Percentiles rank a stretch among this genome's conserved stretches.
phyloP scores from a whole-genome alignment of 2,113 vertebrate species.

The Herpailurus yagouaroundi region DNA sequence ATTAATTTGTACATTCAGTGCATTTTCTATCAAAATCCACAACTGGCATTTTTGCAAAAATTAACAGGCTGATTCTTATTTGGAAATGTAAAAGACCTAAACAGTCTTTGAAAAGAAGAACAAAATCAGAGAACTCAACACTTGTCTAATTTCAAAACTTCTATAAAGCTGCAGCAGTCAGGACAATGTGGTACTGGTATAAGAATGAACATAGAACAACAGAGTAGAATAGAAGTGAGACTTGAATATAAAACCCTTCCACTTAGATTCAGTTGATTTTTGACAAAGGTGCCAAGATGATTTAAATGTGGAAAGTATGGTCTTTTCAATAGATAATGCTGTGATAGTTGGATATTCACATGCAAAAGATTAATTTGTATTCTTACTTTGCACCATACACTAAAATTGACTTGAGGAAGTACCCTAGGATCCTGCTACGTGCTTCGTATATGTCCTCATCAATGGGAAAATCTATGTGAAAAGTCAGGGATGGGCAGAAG shows the following conservation, averaged over 20 bases:
- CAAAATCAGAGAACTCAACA: not conserved
- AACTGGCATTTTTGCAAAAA: not conserved
- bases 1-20: not conserved
- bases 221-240: not conserved
- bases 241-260: not conserved
- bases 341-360: not conserved
- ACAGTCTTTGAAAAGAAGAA: not conserved
- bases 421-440: not conserved
- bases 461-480: not conserved
- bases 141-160: not conserved
- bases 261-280: not conserved
- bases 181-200: not conserved
- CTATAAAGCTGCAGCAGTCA: not conserved
- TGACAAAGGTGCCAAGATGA: not conserved
- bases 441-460: not conserved
- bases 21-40: not conserved
- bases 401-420: not conserved
- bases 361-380: not conserved
- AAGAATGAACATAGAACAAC: not conserved
- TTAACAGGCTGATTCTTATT: not conserved
- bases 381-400: not conserved
- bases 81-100: not conserved
- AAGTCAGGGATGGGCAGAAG: not conserved
- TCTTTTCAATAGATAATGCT: conserved; percentile 8
- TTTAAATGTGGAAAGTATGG: conserved; percentile 14